Evolutionary conservation across 2,797 vertebrate genomes (phyloP).

Genomic region (Microctenopoma stevenorrisi): DNA sequence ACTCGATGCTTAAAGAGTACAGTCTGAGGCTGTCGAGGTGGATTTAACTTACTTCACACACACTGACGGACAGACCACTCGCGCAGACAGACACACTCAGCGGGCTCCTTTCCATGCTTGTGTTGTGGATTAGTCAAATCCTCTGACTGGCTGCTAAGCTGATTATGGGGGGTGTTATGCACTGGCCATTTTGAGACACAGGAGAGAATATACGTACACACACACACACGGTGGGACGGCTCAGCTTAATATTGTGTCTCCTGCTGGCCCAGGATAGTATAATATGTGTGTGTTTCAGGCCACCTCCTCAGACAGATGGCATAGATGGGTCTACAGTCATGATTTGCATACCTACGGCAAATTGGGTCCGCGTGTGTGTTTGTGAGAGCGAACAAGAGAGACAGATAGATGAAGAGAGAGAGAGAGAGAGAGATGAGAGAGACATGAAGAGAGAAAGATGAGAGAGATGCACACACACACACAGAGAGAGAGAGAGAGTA

Average conservation of each 20-base stretch:
- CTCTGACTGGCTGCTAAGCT: constrained; percentile 77
- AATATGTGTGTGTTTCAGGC: constrained; percentile 40
- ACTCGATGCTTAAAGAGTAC: constrained; percentile 22
- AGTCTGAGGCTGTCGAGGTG: constrained; percentile 34
- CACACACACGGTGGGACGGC: constrained; percentile 28
- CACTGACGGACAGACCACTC: constrained; percentile 43
- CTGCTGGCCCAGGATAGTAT: constrained; percentile 46
- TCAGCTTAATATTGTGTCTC: constrained; percentile 54
- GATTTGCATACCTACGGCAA: constrained; percentile 46
- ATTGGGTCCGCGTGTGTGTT: constrained; percentile 9
- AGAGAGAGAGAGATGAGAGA: neutral
- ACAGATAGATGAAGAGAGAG: neutral
- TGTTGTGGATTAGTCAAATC: constrained; percentile 81
- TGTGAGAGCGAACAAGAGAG: constrained; percentile 17
- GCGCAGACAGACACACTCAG: constrained; percentile 51
- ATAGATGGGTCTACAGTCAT: constrained; percentile 51
- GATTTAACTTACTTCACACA: constrained; percentile 50
- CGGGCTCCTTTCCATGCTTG: constrained; percentile 68
- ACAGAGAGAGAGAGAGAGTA: constrained; percentile 3
- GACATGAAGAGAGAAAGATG: constrained; percentile 17
- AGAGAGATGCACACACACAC: neutral
- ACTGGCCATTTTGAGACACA: constrained; percentile 80
- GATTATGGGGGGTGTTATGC: constrained; percentile 74
- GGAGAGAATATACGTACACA: constrained; percentile 51
- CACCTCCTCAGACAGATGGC: constrained; percentile 71